These are phyloP conservation scores for Campaea margaritaria DNA, from an alignment of 2,888 invertebrate species.

Conservation along the genomic window DNA sequence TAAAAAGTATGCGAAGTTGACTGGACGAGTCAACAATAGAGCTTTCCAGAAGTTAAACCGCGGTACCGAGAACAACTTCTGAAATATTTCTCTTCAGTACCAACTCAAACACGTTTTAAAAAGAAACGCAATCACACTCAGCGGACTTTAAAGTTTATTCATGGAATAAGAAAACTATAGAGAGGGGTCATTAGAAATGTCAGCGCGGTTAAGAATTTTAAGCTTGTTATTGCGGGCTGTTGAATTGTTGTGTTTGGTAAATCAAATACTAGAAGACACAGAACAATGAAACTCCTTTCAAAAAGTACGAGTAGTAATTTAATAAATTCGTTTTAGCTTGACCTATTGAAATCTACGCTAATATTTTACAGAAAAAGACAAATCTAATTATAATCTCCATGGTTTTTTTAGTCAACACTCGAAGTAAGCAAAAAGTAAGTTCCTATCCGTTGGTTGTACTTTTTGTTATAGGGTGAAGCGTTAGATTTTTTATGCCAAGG, in stretches of 20 bases:
- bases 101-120: constrained; percentile 51
- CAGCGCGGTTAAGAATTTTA: no score
- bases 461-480: neutral
- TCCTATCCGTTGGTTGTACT: neutral
- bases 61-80: constrained; percentile 15
- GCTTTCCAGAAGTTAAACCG: constrained; percentile 9
- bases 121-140: constrained; percentile 50
- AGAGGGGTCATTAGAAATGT: neutral
- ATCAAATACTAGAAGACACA: no score
- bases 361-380: neutral
- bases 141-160: constrained; percentile 49
- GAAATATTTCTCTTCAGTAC: constrained; percentile 44
- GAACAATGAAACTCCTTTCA: no score
- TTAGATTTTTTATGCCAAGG: neutral
- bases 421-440: constrained; percentile 16
- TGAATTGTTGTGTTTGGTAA: no score
- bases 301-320: no score
- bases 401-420: constrained; percentile 10
- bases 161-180: constrained; percentile 22
- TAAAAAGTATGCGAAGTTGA: constrained; percentile 10
- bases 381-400: constrained; percentile 3
- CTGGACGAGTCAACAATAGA: constrained; percentile 1
- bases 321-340: no score
- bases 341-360: no score
- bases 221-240: no score